Conservation (phyloP, 2,113 vertebrate species). For the Crotophaga sulcirostris region DNA sequence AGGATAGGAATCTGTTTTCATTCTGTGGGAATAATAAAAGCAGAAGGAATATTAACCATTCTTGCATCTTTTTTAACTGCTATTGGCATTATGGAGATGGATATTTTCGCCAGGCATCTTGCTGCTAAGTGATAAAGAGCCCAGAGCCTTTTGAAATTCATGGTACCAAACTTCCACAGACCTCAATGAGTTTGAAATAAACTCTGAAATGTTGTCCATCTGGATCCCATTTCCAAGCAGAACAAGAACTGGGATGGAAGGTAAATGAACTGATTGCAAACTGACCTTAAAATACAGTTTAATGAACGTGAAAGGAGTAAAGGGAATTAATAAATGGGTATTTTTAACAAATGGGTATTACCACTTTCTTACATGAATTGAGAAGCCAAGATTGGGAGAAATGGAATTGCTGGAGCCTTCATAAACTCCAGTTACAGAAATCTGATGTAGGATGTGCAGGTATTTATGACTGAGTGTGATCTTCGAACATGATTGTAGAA, state of each 20-base stretch:
- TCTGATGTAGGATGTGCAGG: background rate
- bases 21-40: background rate
- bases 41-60: constrained; percentile 10
- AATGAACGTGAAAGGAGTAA: background rate
- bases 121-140: background rate
- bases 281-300: background rate
- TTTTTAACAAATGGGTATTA: background rate
- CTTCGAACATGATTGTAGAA: background rate
- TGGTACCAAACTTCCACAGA: background rate
- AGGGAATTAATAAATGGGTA: too few relatives aligned
- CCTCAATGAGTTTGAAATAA: background rate
- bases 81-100: background rate
- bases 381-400: background rate
- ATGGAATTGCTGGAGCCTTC: background rate
- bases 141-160: background rate
- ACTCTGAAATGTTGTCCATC: background rate
- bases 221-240: background rate
- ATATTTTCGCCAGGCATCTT: background rate
- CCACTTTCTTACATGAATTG: background rate
- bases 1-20: background rate
- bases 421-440: too few relatives aligned
- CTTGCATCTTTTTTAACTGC: background rate
- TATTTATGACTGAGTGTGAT: background rate
- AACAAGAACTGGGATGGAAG: background rate
- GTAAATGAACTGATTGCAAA: background rate